Percentiles rank a stretch among this genome's conserved stretches.
These are phyloP conservation scores for Caenorhabditis parvicauda DNA, from an alignment of 2,888 invertebrate genomes.

Conservation along the genomic window DNA sequence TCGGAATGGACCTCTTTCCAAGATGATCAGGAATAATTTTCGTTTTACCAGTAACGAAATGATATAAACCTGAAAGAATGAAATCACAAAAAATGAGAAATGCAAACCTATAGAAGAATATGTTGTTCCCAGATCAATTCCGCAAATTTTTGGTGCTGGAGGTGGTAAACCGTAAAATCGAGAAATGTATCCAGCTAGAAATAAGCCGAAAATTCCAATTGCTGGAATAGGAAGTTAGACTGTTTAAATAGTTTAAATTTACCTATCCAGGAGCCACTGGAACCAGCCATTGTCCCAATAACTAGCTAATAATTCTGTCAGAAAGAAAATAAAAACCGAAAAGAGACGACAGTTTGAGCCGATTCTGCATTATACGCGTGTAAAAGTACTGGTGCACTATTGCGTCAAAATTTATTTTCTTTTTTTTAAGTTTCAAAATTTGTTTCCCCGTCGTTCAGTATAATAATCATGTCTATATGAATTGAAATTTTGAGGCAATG, in stretches of 20 bases:
- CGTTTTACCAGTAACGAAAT: conserved; percentile 65
- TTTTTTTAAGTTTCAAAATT: too few relatives aligned
- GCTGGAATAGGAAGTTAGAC: conserved; percentile 46
- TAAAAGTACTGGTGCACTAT: too few relatives aligned
- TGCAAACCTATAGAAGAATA: conserved; percentile 63
- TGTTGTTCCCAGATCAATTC: conserved; percentile 68
- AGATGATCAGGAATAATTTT: conserved; percentile 64
- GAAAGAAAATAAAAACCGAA: too few relatives aligned
- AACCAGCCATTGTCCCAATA: conserved; percentile 10
- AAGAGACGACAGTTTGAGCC: too few relatives aligned
- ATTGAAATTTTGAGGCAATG: too few relatives aligned
- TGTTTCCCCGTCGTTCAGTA: too few relatives aligned
- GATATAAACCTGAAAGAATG: conserved; percentile 63
- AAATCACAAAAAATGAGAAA: conserved; percentile 33
- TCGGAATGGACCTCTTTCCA: conserved; percentile 66
- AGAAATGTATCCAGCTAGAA: conserved; percentile 66
- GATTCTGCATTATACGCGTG: too few relatives aligned
- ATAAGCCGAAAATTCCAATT: conserved; percentile 62
- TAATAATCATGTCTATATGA: too few relatives aligned
- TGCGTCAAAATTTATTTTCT: too few relatives aligned
- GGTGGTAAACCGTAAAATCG: conserved; percentile 66
- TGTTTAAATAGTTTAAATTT: background rate
- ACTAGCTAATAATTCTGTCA: too few relatives aligned
- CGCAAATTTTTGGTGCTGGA: conserved; percentile 67
- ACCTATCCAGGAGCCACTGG: conserved; percentile 19